These are phyloP conservation scores for Gastrophysa polygoni DNA, from an alignment of 2,888 invertebrate genomes.

Conservation along the genomic window DNA sequence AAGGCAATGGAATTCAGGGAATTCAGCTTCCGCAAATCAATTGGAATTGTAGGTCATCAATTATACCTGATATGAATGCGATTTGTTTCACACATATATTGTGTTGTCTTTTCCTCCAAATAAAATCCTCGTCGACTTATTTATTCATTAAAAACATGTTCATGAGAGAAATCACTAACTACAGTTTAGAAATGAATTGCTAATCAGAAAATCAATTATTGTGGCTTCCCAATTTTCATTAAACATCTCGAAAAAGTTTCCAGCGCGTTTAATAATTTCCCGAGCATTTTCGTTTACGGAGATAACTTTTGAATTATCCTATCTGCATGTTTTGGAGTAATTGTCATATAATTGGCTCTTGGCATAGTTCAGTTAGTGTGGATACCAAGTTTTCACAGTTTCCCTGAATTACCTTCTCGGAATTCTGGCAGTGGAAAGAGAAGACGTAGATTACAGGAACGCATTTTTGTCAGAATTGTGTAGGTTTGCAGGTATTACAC, in stretches of 20 bases:
- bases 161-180: too few species aligned
- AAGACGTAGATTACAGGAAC: not conserved
- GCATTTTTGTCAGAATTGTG: not conserved
- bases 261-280: not conserved
- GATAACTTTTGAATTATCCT: constrained; percentile 4
- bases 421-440: not conserved
- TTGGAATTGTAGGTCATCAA: too few species aligned
- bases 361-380: constrained; percentile 4
- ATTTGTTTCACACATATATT: too few species aligned
- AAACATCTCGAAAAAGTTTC: not conserved
- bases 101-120: too few species aligned
- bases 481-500: not conserved
- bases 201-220: not conserved
- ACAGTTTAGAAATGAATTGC: not conserved
- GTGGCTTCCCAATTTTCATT: not conserved
- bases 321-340: not conserved
- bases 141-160: too few species aligned
- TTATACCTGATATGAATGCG: too few species aligned
- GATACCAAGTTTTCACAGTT: not conserved
- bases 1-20: too few species aligned
- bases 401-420: not conserved
- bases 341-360: constrained; percentile 7
- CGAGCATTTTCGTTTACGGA: not conserved
- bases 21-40: too few species aligned
- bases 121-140: too few species aligned